A percentile compares a stretch with the other conserved stretches of the same genome.
These are phyloP conservation scores for Xestia xanthographa DNA, from an alignment of 2,888 invertebrate genomes.

Conservation along the genomic window DNA sequence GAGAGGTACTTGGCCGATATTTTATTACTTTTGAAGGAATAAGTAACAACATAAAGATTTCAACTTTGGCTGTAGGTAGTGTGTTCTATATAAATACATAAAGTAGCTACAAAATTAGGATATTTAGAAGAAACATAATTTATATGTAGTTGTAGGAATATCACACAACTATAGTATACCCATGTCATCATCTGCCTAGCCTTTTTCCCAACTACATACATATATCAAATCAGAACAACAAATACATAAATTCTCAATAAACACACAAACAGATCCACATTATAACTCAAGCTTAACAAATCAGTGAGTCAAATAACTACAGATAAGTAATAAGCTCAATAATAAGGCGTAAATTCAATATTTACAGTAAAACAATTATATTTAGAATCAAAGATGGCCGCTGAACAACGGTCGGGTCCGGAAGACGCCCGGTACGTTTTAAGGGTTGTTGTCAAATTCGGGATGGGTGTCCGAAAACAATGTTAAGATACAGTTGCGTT, in stretches of 20 bases:
- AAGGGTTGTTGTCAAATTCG: constrained; percentile 70
- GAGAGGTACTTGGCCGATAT: constrained; percentile 4
- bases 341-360: constrained; percentile 39
- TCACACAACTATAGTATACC: too few species aligned
- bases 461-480: constrained; percentile 73
- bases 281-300: constrained; percentile 32
- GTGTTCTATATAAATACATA: neutral
- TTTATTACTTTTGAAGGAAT: neutral
- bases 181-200: too few species aligned
- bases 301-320: constrained; percentile 39
- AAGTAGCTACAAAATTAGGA: neutral
- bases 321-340: constrained; percentile 37
- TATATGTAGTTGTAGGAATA: too few species aligned
- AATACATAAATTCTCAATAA: constrained; percentile 24
- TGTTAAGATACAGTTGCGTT: constrained; percentile 67
- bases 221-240: neutral
- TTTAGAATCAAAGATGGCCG: constrained; percentile 30
- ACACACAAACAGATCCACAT: constrained; percentile 18
- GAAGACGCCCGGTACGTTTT: constrained; percentile 69
- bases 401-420: constrained; percentile 68
- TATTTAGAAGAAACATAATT: neutral
- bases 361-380: constrained; percentile 49
- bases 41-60: neutral
- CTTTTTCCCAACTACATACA: too few species aligned
- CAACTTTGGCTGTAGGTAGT: neutral